These are phyloP conservation scores for Phoeniculus purpureus DNA, from an alignment of 2,797 vertebrate species.

Conservation along the genomic window DNA sequence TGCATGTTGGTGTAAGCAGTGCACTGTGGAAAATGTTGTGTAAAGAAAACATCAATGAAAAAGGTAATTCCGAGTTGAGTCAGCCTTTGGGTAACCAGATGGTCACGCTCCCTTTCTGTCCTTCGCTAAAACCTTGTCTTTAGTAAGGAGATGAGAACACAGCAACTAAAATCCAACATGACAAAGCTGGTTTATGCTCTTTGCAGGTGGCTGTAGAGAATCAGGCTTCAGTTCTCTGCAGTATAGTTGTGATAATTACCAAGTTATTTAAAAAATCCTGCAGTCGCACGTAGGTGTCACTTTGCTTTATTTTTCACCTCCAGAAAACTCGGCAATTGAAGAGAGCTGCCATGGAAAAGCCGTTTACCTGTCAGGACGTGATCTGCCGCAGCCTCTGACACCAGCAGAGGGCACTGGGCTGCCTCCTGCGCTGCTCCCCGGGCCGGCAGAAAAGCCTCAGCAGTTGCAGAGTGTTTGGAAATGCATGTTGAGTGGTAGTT, in stretches of 20 bases:
- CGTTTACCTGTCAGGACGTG: neutral
- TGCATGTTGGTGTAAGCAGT: neutral
- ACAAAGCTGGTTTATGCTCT: neutral
- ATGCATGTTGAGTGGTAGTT: neutral
- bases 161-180: accelerated
- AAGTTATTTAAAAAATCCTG: accelerated
- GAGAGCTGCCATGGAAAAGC: neutral
- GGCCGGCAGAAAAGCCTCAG: too few relatives aligned
- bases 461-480: neutral
- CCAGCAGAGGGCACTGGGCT: neutral
- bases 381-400: neutral
- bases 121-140: neutral
- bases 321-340: too few relatives aligned
- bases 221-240: accelerated
- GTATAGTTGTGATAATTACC: accelerated
- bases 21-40: neutral
- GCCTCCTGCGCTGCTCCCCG: neutral
- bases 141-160: neutral
- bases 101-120: neutral
- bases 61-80: neutral
- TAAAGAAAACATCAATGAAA: neutral
- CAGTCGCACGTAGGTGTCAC: accelerated
- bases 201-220: accelerated
- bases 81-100: neutral
- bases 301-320: too few relatives aligned